These are phyloP conservation scores for Venusia cambrica DNA, from an alignment of 2,888 invertebrate species.

Conservation along the genomic window DNA sequence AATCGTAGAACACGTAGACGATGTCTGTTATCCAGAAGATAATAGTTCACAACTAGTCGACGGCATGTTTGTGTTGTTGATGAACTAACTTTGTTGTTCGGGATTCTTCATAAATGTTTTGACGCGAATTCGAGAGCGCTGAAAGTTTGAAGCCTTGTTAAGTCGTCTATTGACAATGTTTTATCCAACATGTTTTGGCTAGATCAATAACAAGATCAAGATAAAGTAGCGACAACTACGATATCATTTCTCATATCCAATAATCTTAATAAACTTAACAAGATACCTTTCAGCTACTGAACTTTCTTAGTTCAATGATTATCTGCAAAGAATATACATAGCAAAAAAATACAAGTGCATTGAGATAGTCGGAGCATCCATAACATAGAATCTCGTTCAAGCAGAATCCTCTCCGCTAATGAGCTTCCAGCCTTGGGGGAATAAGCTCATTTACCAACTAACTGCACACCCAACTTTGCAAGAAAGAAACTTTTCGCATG, in stretches of 20 bases:
- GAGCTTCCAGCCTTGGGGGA: constrained; percentile 60
- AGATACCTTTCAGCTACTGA: too few species aligned
- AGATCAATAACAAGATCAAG: background rate
- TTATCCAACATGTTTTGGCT: too few species aligned
- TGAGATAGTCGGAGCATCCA: constrained; percentile 30
- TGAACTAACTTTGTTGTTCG: constrained; percentile 51
- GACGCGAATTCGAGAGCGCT: constrained; percentile 44
- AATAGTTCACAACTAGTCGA: constrained; percentile 65
- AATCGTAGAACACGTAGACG: too few species aligned
- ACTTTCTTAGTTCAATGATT: too few species aligned
- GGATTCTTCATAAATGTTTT: constrained; percentile 52
- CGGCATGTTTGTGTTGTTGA: constrained; percentile 64
- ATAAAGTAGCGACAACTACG: constrained; percentile 1
- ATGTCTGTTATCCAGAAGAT: constrained; percentile 61
- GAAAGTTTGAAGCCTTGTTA: constrained; percentile 7
- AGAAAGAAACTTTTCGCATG: constrained; percentile 20
- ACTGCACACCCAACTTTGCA: constrained; percentile 41
- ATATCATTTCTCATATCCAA: too few species aligned
- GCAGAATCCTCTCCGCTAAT: constrained; percentile 53
- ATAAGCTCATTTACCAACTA: constrained; percentile 64
- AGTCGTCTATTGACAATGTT: too few species aligned
- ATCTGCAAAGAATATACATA: too few species aligned
- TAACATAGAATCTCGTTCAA: constrained; percentile 37
- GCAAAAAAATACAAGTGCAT: too few species aligned
- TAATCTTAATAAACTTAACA: too few species aligned